Conservation (phyloP, 1,140 invertebrate species). For the Archegozetes longisetosus region DNA sequence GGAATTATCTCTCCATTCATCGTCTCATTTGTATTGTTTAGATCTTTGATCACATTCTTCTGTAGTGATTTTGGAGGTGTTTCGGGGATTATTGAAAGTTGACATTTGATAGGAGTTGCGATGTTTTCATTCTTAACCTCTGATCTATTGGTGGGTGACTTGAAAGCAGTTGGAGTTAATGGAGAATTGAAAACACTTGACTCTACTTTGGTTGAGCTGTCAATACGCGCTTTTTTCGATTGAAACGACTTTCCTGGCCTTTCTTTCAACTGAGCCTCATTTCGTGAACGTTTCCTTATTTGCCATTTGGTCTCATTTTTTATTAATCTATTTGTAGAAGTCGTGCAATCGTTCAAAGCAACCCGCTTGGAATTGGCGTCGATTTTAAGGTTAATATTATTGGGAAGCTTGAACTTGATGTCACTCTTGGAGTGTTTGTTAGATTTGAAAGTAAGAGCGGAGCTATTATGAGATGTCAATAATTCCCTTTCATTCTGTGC, state of each 20-base stretch:
- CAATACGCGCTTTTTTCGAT: background rate
- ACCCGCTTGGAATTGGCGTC: background rate
- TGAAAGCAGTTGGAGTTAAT: background rate
- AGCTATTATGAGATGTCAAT: background rate
- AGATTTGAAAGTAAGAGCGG: background rate
- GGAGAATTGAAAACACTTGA: slow-evolving; percentile 1
- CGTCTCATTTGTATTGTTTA: background rate
- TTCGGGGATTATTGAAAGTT: slow-evolving; percentile 7
- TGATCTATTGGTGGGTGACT: background rate
- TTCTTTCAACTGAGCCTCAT: background rate
- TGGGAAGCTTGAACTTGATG: background rate
- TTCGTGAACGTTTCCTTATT: background rate
- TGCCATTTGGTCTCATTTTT: background rate
- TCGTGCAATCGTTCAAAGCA: background rate
- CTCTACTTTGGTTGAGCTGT: background rate
- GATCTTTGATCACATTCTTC: slow-evolving; percentile 1
- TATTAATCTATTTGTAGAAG: background rate
- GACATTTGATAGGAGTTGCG: background rate
- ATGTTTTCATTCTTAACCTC: background rate
- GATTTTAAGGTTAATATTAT: background rate
- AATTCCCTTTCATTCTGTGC: slow-evolving; percentile 34
- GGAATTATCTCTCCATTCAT: background rate
- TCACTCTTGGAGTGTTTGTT: background rate
- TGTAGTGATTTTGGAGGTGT: slow-evolving; percentile 15
- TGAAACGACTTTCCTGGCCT: background rate